Conservation (phyloP, 2,797 vertebrate species). For the Eutrigla gurnardus region DNA sequence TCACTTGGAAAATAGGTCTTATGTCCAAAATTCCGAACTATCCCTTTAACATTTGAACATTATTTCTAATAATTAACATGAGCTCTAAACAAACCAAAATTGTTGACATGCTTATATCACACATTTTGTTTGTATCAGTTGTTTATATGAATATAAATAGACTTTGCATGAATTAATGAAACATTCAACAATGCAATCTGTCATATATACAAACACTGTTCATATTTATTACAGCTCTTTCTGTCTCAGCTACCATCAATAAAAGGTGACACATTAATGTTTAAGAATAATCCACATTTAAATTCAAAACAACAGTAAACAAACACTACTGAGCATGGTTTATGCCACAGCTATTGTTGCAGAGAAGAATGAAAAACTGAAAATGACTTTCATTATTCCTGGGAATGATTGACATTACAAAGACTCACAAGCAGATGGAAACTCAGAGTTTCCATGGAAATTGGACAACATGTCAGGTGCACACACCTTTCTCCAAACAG, state of each 20-base stretch:
- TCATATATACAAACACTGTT: constrained; percentile 4
- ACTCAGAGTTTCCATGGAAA: constrained; percentile 62
- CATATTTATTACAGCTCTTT: constrained; percentile 9
- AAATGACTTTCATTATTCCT: constrained; percentile 58
- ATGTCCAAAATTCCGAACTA: too few species aligned
- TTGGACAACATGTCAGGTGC: constrained; percentile 50
- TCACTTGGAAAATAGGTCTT: too few species aligned
- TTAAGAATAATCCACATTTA: constrained; percentile 12
- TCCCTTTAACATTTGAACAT: too few species aligned
- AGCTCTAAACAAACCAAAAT: background rate
- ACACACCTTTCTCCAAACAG: constrained; percentile 25
- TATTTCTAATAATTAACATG: too few species aligned
- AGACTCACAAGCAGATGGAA: constrained; percentile 45
- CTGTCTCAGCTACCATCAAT: background rate
- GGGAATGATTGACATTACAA: constrained; percentile 60
- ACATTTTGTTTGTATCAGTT: background rate
- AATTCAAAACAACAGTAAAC: constrained; percentile 19
- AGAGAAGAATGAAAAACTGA: constrained; percentile 48
- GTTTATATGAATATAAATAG: background rate
- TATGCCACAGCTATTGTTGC: constrained; percentile 34
- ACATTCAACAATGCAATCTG: constrained; percentile 27
- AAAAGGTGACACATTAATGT: background rate
- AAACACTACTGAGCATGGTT: constrained; percentile 9
- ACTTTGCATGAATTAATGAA: constrained; percentile 36
- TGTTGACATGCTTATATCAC: background rate